Evolutionary conservation across 2,113 vertebrate genomes (phyloP).

Genomic region (Passerina amoena): DNA sequence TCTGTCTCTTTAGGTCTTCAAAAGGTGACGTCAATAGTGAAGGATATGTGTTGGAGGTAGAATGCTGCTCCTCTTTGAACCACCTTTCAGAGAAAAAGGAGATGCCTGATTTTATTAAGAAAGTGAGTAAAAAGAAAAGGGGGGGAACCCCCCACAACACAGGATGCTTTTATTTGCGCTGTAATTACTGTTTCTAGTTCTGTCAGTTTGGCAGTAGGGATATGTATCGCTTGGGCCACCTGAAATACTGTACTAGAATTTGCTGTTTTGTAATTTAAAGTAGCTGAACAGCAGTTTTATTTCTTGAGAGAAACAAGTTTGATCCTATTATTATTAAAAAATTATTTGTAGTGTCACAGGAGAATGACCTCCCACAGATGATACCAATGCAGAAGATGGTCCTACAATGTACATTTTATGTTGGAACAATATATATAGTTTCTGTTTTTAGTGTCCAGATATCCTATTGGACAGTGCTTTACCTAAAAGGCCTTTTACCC

Average conservation of each 20-base stretch:
- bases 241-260: neutral
- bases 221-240: neutral
- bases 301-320: neutral
- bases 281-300: neutral
- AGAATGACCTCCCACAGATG: neutral
- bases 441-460: neutral
- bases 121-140: conserved; percentile 76
- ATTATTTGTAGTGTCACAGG: neutral
- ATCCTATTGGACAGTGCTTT: neutral
- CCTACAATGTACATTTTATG: neutral
- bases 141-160: neutral
- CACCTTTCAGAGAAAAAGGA: conserved; percentile 85
- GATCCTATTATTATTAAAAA: neutral
- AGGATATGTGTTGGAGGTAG: conserved; percentile 85
- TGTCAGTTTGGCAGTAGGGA: neutral
- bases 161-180: neutral
- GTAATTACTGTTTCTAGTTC: neutral
- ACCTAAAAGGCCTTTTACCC: neutral
- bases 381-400: neutral
- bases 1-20: conserved; percentile 68
- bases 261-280: neutral
- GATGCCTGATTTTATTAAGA: conserved; percentile 92
- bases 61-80: conserved; percentile 84
- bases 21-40: conserved; percentile 69
- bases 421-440: neutral